Evolutionary conservation across 2,797 vertebrate genomes (phyloP), one percentile per base, ranked within the genome.

Genomic region (Taenioides sp.): DNA sequence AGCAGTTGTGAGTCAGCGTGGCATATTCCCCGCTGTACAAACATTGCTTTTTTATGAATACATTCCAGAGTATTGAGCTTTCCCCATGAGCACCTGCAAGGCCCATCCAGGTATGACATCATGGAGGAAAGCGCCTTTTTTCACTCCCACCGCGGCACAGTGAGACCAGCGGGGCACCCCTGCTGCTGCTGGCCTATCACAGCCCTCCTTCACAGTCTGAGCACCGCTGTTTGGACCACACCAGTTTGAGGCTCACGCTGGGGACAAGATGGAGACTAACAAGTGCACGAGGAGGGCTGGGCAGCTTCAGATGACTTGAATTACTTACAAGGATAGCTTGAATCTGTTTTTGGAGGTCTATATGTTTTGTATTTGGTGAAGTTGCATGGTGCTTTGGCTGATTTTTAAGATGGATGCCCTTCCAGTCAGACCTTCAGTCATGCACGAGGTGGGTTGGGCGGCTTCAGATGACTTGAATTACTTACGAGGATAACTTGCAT

Each of bases 141-240:
- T 87, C 73, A 75, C 73, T 73, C 61, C 31, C 23, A 3, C 52
- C 69, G 74, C 23, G 69, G 31, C 64, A 55, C 74, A 75, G 72
- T 84, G 76, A 64, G 73, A 65, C 55, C 73, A 59, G 63, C 78
- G 73, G 40, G 16, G 71, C 64, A 64, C 73, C 77, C 65, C 72
- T 50, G 75, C 66, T 77, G 76, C 25, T 74, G 77, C 77, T 37
- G 18, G 55, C 40, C 34, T 17, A 17, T 47, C 43, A 47, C 43
- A 25, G 69, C 67, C 47, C 65, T 86, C 82, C 74, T 60, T 65
- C 77, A 84, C 82, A 85, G 85, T 86, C 77, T 75, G 90, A 91
- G 90, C 89, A 71, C 77, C 84, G 85, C 81, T 68, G 81, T 84
- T 80, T 82, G 12, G 79, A 75, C 80, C 69, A 59, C 54, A 72